Base-by-base conservation (phyloP, 2,797 vertebrate genomes). In the Phylloscopus collybita region DNA sequence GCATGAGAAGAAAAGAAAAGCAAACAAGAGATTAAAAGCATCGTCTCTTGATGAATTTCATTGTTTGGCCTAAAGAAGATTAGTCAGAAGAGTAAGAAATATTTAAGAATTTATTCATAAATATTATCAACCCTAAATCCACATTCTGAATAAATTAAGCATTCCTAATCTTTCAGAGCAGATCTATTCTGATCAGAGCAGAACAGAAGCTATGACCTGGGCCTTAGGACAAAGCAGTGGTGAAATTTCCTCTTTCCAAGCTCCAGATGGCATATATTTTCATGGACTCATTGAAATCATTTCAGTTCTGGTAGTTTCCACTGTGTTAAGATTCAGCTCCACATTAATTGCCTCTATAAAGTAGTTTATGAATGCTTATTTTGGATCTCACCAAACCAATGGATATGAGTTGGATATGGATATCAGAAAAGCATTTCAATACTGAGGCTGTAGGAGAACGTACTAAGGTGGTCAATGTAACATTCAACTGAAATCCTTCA, bases 1-100 rank as follows among this genome's bases (percentile, higher is more conserved):
- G 80, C 53, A 66, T 27, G 27, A 86, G 60, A 92, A 84, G 70
- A 90, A 97, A 95, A 87, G 78, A 44, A 95, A 96, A 86, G 88
- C 74, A 91, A 90, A 92, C 50, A 91, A 72, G 45, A 95, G 88
- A 90, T 87, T 88, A 86, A 84, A 93, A 92, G 27, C 80, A 82
- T 65, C 0, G 0, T 82, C 62, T 86, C 70, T 59, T 89, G 83
- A 91, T 90, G 67, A 93, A 94, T 94, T 69, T 56, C 29, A 84
- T 49, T 75, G 80, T 86, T 92, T 90, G 73, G 92, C 66, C 88
- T 84, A 76, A 38, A 93, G 82, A 91, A 94, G 82, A 95, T 93
- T 80, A 93, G 49, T 59, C 49, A 81, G 66, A 88, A 85, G 66
- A 89, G 21, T 42, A 76, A 86, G 91, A 92, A 80, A 67, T 47